A percentile compares a stretch with the other conserved stretches of the same genome.
Conservation (phyloP, 2,797 vertebrate genomes). For the Taenioides sp. region DNA sequence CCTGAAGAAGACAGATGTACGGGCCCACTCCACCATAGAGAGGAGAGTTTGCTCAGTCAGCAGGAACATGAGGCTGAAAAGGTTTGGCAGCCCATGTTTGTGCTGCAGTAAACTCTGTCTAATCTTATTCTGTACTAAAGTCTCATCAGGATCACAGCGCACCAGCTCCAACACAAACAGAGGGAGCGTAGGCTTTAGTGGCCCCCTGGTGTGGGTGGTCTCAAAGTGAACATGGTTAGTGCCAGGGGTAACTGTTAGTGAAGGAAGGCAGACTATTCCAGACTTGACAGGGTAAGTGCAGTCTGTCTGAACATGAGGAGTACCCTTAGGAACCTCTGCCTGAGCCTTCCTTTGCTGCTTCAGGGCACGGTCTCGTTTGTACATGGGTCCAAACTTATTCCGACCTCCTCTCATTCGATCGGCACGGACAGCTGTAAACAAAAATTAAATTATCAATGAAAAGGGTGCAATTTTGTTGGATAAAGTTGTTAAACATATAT, state of each 20-base stretch:
- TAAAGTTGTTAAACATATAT: neutral
- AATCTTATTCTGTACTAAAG: slow-evolving; percentile 83
- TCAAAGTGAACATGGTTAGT: neutral
- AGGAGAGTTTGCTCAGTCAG: slow-evolving; percentile 91
- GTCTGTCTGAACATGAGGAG: slow-evolving; percentile 8
- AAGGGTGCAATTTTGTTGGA: neutral
- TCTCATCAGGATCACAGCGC: slow-evolving; percentile 86
- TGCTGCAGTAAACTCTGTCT: slow-evolving; percentile 83
- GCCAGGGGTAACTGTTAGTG: slow-evolving; percentile 12
- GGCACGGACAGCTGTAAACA: slow-evolving; percentile 85
- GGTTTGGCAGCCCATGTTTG: slow-evolving; percentile 74
- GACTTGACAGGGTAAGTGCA: neutral
- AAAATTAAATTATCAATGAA: neutral
- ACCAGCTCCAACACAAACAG: slow-evolving; percentile 85
- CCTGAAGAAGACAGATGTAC: slow-evolving; percentile 90
- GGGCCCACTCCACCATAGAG: slow-evolving; percentile 92
- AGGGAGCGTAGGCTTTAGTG: slow-evolving; percentile 65
- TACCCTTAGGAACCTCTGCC: slow-evolving; percentile 71
- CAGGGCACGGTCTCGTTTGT: slow-evolving; percentile 90
- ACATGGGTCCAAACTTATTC: slow-evolving; percentile 95
- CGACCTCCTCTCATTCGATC: slow-evolving; percentile 92
- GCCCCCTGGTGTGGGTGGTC: neutral
- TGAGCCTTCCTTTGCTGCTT: slow-evolving; percentile 93
- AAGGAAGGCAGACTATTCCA: slow-evolving; percentile 4
- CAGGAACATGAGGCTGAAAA: slow-evolving; percentile 84